These are phyloP conservation scores for Phaedon cochleariae DNA, from an alignment of 2,888 invertebrate species.

Conservation along the genomic window DNA sequence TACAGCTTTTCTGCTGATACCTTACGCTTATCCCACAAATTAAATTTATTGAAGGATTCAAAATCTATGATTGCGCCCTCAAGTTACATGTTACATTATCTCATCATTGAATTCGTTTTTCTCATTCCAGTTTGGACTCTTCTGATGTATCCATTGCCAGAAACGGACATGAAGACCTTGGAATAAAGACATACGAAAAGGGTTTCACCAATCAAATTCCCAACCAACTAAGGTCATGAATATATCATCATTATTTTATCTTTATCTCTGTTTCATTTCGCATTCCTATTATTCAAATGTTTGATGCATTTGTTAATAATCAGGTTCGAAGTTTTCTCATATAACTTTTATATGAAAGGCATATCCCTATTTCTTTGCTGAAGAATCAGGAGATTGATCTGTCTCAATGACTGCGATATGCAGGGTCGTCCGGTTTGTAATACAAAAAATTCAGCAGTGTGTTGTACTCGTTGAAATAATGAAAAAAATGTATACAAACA, in stretches of 20 bases:
- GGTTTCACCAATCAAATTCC: not conserved
- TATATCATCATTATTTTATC: not conserved
- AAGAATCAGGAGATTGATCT: too few species aligned
- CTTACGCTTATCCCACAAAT: too few species aligned
- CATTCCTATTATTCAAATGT: not conserved
- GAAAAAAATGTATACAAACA: too few species aligned
- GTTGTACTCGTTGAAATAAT: too few species aligned
- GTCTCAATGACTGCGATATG: too few species aligned
- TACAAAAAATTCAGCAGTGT: too few species aligned
- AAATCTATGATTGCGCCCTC: too few species aligned
- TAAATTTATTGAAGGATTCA: too few species aligned
- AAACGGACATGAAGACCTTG: not conserved
- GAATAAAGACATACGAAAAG: not conserved
- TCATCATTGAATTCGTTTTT: not conserved
- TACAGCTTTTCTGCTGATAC: too few species aligned
- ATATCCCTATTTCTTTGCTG: too few species aligned
- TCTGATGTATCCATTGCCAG: constrained; percentile 5
- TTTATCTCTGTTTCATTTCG: not conserved
- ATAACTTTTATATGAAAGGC: not conserved
- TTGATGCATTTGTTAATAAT: not conserved
- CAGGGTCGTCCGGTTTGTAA: too few species aligned
- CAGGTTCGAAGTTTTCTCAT: not conserved
- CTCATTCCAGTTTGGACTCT: not conserved
- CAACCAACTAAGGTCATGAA: not conserved
- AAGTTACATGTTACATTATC: too few species aligned